Evolutionary conservation across 30 jellyfish, hydroid and myxozoan species (phyloP).

Genomic region (Aurelia coerulea): DNA sequence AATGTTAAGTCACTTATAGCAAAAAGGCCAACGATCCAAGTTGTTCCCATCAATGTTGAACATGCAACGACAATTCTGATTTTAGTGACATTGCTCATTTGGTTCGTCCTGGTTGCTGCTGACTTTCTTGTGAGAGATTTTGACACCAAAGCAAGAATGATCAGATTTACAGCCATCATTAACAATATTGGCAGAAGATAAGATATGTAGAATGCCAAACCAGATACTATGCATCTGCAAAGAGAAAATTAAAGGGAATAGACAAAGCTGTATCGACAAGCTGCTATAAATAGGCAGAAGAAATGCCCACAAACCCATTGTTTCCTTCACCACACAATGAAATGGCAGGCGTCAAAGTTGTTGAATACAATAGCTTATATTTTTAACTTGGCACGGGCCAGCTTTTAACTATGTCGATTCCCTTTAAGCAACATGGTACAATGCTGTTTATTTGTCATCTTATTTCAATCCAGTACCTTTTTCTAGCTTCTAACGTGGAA

Average conservation of each 20-base stretch:
- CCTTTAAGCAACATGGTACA: too few relatives aligned
- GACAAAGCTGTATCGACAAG: too few relatives aligned
- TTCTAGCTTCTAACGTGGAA: too few relatives aligned
- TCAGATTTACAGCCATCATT: conserved; percentile 8
- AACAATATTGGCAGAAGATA: conserved; percentile 17
- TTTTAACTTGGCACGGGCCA: too few relatives aligned
- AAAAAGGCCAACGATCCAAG: conserved; percentile 54
- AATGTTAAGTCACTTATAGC: conserved; percentile 11
- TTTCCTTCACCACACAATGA: too few relatives aligned
- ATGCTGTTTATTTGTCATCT: background rate
- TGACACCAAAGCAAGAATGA: conserved; percentile 19
- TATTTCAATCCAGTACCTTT: background rate
- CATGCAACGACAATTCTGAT: conserved; percentile 42
- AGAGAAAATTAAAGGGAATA: too few relatives aligned
- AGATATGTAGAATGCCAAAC: conserved; percentile 36
- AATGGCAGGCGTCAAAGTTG: too few relatives aligned
- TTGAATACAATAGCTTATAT: too few relatives aligned
- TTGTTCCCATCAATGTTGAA: conserved; percentile 33
- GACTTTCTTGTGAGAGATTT: background rate
- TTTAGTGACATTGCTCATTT: conserved; percentile 17
- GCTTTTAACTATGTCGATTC: too few relatives aligned
- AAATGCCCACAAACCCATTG: too few relatives aligned
- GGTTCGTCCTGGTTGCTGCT: background rate
- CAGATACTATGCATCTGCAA: conserved; percentile 28
- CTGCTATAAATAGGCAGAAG: too few relatives aligned